Percentiles rank a stretch among this genome's conserved stretches.
Conservation (phyloP, 2,113 vertebrate genomes). For the Natator depressus region DNA sequence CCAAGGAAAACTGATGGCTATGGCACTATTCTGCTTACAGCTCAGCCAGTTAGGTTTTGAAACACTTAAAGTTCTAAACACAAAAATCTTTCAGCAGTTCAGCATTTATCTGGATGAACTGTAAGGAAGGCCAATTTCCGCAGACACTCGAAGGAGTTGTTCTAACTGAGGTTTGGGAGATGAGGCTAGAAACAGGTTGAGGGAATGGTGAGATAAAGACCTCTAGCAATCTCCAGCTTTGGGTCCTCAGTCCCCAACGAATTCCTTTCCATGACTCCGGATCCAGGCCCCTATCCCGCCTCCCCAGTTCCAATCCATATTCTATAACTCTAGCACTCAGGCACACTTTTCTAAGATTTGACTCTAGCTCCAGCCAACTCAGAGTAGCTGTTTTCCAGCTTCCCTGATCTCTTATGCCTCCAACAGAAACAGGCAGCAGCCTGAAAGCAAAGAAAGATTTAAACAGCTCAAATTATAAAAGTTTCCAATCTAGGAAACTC, state of each 20-base stretch:
- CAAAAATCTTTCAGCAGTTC: neutral
- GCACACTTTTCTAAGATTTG: fast-evolving
- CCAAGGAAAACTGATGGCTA: neutral
- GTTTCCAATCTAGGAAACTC: neutral
- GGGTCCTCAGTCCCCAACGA: neutral
- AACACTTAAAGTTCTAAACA: neutral
- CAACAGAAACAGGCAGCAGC: neutral
- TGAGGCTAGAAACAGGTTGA: neutral
- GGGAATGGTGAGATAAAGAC: neutral
- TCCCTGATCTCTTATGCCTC: fast-evolving
- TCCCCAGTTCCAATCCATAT: neutral
- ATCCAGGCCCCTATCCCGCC: neutral
- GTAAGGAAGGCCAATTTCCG: neutral
- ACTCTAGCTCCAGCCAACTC: neutral
- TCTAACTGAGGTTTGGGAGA: neutral
- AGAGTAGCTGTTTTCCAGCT: neutral
- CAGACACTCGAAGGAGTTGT: neutral
- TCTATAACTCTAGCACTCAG: neutral
- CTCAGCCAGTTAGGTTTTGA: neutral
- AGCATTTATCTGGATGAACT: neutral
- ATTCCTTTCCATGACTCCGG: neutral
- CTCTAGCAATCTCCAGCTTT: neutral
- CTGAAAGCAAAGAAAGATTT: neutral
- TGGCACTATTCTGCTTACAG: neutral
- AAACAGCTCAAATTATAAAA: neutral